phyloP scores from a whole-genome alignment of 2,113 vertebrate species.

The Hyperoodon ampullatus region DNA sequence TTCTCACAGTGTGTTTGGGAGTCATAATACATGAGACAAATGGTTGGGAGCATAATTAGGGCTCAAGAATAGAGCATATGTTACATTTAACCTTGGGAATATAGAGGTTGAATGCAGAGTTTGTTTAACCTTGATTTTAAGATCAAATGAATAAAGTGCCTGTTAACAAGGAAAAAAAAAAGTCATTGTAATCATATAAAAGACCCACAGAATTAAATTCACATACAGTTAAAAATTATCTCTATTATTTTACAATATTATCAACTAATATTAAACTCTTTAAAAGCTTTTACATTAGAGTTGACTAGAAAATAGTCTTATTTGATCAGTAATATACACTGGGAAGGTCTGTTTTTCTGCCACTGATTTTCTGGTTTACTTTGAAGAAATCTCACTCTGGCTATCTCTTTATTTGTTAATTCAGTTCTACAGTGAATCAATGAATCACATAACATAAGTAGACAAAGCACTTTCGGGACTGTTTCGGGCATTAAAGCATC shows the following conservation, averaged over 20 bases:
- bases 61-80: background rate
- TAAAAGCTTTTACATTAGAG: background rate
- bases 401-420: too few relatives aligned
- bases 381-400: fast-evolving
- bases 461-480: fast-evolving
- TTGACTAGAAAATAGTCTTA: background rate
- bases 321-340: too few relatives aligned
- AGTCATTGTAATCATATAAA: background rate
- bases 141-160: background rate
- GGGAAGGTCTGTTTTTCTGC: background rate
- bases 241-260: background rate
- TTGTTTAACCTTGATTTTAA: constrained; percentile 1
- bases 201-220: background rate
- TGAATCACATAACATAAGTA: background rate
- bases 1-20: background rate
- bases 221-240: background rate
- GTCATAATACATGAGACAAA: background rate
- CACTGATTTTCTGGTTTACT: background rate
- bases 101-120: background rate
- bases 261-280: background rate
- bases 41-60: background rate
- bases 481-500: fast-evolving
- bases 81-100: background rate
- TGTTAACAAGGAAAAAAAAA: background rate
- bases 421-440: background rate